A percentile compares a stretch with the other conserved stretches of the same genome.
phyloP scores from a whole-genome alignment of 2,113 vertebrate species.

The Suncus etruscus region DNA sequence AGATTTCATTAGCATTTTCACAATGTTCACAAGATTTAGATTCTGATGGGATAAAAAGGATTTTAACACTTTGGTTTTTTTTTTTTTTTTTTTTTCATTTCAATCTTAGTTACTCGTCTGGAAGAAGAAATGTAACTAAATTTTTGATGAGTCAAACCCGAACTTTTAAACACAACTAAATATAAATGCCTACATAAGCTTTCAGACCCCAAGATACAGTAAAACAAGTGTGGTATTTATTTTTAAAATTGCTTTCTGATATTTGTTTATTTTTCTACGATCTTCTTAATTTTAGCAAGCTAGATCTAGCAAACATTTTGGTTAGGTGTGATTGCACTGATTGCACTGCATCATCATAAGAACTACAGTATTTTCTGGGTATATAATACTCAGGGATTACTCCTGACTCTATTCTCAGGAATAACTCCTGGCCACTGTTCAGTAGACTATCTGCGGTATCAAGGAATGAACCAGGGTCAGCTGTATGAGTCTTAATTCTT shows the following conservation, averaged over 20 bases:
- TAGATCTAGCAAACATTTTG: slow-evolving; percentile 15
- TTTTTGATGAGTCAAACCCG: background rate
- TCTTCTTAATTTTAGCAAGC: slow-evolving; percentile 24
- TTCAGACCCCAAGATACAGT: background rate
- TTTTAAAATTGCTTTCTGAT: background rate
- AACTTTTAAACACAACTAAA: slow-evolving; percentile 31
- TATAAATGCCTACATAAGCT: background rate
- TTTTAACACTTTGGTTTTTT: background rate
- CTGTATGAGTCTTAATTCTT: too few species aligned
- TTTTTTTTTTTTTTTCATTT: slow-evolving; percentile 27
- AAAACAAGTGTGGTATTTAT: background rate
- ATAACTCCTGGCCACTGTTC: too few species aligned
- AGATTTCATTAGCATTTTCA: background rate
- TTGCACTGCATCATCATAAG: background rate
- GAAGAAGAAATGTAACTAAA: background rate
- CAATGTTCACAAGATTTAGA: background rate
- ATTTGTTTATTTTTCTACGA: slow-evolving; percentile 3
- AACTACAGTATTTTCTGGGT: too few species aligned
- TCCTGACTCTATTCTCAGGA: too few species aligned
- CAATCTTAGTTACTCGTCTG: background rate
- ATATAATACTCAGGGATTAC: too few species aligned
- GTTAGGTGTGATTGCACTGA: background rate
- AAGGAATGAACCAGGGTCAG: too few species aligned
- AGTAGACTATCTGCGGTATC: too few species aligned
- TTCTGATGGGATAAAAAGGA: background rate